Evolutionary conservation across 2,797 vertebrate species (phyloP).

Genomic region (Periparus ater): DNA sequence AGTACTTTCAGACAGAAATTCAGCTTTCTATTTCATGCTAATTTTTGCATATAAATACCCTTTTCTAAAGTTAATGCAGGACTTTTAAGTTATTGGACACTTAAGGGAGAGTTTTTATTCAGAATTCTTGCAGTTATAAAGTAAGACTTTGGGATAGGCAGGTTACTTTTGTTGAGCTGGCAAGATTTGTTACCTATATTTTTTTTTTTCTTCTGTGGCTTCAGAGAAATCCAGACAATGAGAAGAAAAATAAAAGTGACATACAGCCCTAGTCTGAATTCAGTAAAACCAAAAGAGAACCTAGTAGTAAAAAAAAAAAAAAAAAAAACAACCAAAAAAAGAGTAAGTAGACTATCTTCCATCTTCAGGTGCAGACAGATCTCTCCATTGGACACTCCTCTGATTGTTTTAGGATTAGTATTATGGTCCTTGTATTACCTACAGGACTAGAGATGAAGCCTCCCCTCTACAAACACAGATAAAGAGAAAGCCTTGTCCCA

Average conservation of each 20-base stretch:
- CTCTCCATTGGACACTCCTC: background rate
- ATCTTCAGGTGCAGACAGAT: conserved; percentile 35
- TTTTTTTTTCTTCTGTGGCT: background rate
- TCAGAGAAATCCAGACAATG: background rate
- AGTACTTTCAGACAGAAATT: background rate
- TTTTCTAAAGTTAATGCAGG: background rate
- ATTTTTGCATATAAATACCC: background rate
- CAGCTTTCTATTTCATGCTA: background rate
- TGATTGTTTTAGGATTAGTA: conserved; percentile 58
- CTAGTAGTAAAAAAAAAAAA: background rate
- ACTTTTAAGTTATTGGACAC: background rate
- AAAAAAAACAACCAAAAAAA: background rate
- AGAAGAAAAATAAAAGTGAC: background rate
- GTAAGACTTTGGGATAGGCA: background rate
- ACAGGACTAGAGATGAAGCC: conserved; percentile 14
- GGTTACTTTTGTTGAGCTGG: background rate
- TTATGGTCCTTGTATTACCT: conserved; percentile 57
- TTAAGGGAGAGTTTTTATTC: background rate
- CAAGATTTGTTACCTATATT: background rate
- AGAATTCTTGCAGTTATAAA: background rate
- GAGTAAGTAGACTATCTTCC: background rate
- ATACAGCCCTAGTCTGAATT: background rate
- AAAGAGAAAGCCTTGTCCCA: conserved; percentile 45
- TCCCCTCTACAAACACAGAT: conserved; percentile 23
- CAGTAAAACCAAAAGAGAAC: background rate